A percentile compares a stretch with the other conserved stretches of the same genome.
phyloP scores from a whole-genome alignment of 2,113 vertebrate genomes.

The Hydrolagus affinis region DNA sequence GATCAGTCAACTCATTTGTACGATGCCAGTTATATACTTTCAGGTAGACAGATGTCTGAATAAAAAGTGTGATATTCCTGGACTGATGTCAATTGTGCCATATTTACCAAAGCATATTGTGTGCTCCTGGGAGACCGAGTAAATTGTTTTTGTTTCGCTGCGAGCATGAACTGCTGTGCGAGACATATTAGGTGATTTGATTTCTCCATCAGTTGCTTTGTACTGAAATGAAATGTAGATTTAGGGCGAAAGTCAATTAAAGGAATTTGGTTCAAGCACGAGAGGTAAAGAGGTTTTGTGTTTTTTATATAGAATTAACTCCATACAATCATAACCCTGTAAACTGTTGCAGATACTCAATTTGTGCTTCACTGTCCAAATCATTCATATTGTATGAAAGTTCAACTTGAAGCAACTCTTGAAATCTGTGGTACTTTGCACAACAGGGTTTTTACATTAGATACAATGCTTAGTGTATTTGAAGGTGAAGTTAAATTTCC shows the following conservation, averaged over 20 bases:
- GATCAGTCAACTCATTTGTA: slow-evolving; percentile 3
- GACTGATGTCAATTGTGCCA: slow-evolving; percentile 25
- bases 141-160: slow-evolving; percentile 10
- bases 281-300: not conserved
- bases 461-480: too few species aligned
- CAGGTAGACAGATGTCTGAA: slow-evolving; percentile 2
- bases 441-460: too few species aligned
- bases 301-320: not conserved
- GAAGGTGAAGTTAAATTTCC: too few species aligned
- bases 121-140: not conserved
- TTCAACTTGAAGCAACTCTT: too few species aligned
- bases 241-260: not conserved
- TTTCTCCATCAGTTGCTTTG: not conserved
- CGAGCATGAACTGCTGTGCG: not conserved
- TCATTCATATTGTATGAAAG: too few species aligned
- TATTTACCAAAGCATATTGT: slow-evolving; percentile 9
- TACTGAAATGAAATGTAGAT: not conserved
- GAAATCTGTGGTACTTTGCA: too few species aligned
- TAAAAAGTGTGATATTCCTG: slow-evolving; percentile 18
- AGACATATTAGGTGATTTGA: not conserved
- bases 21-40: not conserved
- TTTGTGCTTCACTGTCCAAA: too few species aligned
- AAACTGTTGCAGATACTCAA: too few species aligned
- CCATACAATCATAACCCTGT: too few species aligned
- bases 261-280: not conserved